Percentiles rank a stretch among this genome's conserved stretches.
Evolutionary conservation across 1,140 invertebrate species (phyloP).

Genomic region (Drosophila tristis): DNA sequence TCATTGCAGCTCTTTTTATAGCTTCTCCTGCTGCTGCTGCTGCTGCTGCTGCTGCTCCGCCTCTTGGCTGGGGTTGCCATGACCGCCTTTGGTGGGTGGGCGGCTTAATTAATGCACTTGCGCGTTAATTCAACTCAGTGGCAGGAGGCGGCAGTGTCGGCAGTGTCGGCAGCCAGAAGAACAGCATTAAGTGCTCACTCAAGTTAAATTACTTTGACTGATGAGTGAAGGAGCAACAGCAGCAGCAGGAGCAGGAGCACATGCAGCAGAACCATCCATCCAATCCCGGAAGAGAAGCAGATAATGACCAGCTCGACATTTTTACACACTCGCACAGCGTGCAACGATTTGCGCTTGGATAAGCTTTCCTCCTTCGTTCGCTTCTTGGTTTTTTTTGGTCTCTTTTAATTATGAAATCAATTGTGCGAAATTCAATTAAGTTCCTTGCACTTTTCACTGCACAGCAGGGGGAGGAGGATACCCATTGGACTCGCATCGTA

Average conservation of each 20-base stretch:
- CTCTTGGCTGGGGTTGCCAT: constrained; percentile 43
- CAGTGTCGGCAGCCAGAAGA: constrained; percentile 25
- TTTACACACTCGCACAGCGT: constrained; percentile 24
- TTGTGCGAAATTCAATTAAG: constrained; percentile 63
- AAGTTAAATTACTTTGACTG: constrained; percentile 77
- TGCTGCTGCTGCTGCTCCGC: neutral
- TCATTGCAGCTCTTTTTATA: constrained; percentile 42
- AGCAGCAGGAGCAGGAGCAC: neutral
- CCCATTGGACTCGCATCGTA: neutral
- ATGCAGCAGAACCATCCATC: neutral
- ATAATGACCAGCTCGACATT: constrained; percentile 63
- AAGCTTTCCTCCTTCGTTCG: neutral
- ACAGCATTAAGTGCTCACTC: constrained; percentile 70
- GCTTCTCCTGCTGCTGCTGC: constrained; percentile 6
- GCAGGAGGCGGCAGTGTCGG: constrained; percentile 2
- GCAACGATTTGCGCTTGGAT: constrained; percentile 21
- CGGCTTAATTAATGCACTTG: constrained; percentile 77
- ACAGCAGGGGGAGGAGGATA: neutral
- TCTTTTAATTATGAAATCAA: constrained; percentile 62
- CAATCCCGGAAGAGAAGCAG: constrained; percentile 12
- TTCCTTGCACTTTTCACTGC: constrained; percentile 42
- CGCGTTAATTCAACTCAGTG: constrained; percentile 64
- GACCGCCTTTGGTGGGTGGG: constrained; percentile 42
- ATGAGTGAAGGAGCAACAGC: neutral
- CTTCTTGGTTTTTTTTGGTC: neutral